Evolutionary conservation across 2,797 vertebrate species (phyloP), one percentile per base, ranked within the genome.

Genomic region (Serranus cabrilla): DNA sequence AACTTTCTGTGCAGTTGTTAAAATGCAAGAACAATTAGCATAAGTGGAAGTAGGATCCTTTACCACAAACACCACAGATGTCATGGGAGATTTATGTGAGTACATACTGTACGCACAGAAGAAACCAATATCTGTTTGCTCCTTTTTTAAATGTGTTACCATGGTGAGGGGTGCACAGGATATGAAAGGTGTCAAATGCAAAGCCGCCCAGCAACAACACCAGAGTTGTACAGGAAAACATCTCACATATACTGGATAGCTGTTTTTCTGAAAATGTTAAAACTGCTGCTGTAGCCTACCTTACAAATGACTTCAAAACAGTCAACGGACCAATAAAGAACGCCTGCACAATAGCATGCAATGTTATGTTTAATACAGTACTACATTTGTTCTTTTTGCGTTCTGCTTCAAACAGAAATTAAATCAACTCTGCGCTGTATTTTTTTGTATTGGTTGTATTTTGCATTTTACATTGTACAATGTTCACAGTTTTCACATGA

Each of bases 71-170:
- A 11, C 2, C 5, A 11, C 21, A 45, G 12, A 52, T 7, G 12
- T 45, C 27, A 42, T 1, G 39, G 1, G 55, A 55, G 1, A 59
- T 34, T 7, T 18, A 6, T 2, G 42, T 5, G 45, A 45, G 47
- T 58, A 1, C 0, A 0, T 0, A 10, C 5, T n/a, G 17, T 9
- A 34, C 11, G 20, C 10, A n/a, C 7, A 0, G 12, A 40, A 9
- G 21, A 43, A 34, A 16, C 1, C 16, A 0, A 37, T 45, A 56
- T 39, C 5, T 75, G 39, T 76, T 69, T 87, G 10, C 1, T 31
- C 7, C 2, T 72, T 71, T 39, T 75, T 83, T 72, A 11, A 18
- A 31, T 27, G 20, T 59, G 67, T 5, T 64, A 7, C 81, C 76
- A 83, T 74, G 67, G 85, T 42, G 42, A 82, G 21, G 0, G n/a